phyloP scores from a whole-genome alignment of 2,888 invertebrate genomes.

The Tribolium freemani region DNA sequence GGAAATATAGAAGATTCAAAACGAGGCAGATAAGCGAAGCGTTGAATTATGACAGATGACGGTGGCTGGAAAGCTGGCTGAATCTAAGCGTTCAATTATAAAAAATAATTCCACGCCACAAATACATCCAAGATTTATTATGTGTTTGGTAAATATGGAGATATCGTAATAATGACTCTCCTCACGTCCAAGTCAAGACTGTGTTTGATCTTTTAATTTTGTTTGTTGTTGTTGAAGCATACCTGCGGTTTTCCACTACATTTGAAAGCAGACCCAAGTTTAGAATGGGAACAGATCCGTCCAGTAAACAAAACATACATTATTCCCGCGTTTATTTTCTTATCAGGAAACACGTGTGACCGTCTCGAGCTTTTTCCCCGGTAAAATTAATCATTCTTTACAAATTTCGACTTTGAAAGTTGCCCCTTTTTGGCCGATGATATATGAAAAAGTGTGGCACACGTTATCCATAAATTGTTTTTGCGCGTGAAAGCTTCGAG shows the following conservation, averaged over 20 bases:
- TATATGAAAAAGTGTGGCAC: conserved; percentile 3
- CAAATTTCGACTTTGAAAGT: neutral
- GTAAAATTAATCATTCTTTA: neutral
- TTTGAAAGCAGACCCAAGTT: neutral
- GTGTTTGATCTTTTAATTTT: too few relatives aligned
- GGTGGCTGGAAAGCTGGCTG: neutral
- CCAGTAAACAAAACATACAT: neutral
- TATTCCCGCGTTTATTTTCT: neutral
- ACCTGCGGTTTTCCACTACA: neutral
- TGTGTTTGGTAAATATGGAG: too few relatives aligned
- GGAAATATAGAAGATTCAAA: neutral
- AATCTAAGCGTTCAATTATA: neutral
- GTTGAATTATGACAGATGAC: neutral
- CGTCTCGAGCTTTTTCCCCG: neutral
- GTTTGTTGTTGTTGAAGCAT: too few relatives aligned
- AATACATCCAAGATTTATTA: too few relatives aligned
- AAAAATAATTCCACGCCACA: neutral
- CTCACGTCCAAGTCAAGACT: too few relatives aligned
- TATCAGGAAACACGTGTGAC: neutral
- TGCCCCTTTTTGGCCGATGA: neutral
- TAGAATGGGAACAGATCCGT: neutral
- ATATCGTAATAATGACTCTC: too few relatives aligned
- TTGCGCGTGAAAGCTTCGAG: conserved; percentile 7
- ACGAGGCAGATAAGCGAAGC: neutral
- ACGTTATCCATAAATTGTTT: conserved; percentile 31